phyloP scores from a whole-genome alignment of 2,113 vertebrate species.

The Xiphophorus hellerii region DNA sequence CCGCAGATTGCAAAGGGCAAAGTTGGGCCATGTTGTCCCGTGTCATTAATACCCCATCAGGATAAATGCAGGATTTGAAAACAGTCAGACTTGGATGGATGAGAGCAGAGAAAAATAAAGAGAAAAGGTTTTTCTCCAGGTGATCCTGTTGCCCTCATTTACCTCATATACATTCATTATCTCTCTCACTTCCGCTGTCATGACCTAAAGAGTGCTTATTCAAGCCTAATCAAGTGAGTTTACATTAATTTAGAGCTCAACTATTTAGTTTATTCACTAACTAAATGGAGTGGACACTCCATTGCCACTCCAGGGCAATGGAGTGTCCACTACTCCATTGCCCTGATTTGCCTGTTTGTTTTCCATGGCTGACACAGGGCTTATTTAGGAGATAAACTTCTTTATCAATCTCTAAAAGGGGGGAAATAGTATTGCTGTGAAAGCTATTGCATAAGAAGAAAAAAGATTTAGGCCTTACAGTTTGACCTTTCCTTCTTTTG shows the following conservation, averaged over 20 bases:
- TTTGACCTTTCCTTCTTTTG: neutral
- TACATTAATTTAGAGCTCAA: slow-evolving; percentile 3
- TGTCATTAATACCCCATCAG: slow-evolving; percentile 60
- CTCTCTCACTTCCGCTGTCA: slow-evolving; percentile 41
- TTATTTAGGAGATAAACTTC: neutral
- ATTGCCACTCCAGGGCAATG: too few species aligned
- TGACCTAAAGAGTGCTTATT: slow-evolving; percentile 4
- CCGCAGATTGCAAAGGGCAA: slow-evolving; percentile 32
- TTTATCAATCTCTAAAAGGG: neutral
- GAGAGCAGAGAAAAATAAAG: slow-evolving; percentile 18
- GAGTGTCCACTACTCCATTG: neutral
- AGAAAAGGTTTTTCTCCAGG: slow-evolving; percentile 33
- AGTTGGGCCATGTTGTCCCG: slow-evolving; percentile 47
- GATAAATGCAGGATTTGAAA: slow-evolving; percentile 12
- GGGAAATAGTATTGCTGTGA: neutral
- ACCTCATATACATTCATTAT: slow-evolving; percentile 47
- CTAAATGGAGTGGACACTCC: too few species aligned
- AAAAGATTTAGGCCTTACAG: neutral
- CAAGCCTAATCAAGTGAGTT: slow-evolving; percentile 28
- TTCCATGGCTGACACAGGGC: neutral
- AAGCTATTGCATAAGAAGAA: neutral
- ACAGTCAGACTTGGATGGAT: slow-evolving; percentile 41
- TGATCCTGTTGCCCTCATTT: slow-evolving; percentile 23
- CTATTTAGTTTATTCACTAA: slow-evolving; percentile 1
- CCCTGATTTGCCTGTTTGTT: neutral